Percentiles rank a stretch among this genome's conserved stretches.
phyloP scores from a whole-genome alignment of 2,888 invertebrate genomes.

The Hipparchia semele region DNA sequence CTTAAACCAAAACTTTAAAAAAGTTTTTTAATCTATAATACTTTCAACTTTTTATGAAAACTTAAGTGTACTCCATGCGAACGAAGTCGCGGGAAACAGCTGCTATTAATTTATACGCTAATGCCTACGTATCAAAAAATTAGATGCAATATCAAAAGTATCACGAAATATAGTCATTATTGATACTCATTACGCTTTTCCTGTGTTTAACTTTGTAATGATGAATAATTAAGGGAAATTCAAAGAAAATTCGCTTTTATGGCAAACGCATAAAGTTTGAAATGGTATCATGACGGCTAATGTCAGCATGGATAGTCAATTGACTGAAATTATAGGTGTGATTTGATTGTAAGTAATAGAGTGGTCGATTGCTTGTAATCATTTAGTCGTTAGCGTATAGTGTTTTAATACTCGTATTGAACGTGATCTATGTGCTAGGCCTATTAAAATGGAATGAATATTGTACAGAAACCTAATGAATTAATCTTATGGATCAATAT shows the following conservation, averaged over 20 bases:
- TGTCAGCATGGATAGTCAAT: constrained; percentile 9
- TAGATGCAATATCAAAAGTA: not conserved
- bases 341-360: constrained; percentile 13
- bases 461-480: no score
- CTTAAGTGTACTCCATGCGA: no score
- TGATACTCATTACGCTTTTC: constrained; percentile 7
- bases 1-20: no score
- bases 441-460: not conserved
- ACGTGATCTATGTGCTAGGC: not conserved
- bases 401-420: not conserved
- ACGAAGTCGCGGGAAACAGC: no score
- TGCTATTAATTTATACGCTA: not conserved
- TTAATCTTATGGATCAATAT: no score
- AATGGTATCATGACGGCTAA: not conserved
- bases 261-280: not conserved
- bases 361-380: constrained; percentile 3
- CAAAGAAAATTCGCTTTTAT: not conserved
- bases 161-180: constrained; percentile 19
- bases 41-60: no score
- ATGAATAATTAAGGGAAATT: constrained; percentile 2
- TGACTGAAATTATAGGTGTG: constrained; percentile 19
- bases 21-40: not conserved
- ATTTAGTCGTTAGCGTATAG: constrained; percentile 12
- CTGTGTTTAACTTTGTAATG: constrained; percentile 13
- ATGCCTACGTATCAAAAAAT: not conserved